A percentile compares a stretch with the other conserved stretches of the same genome.
phyloP scores from a whole-genome alignment of 2,113 vertebrate genomes.

The Sturnira hondurensis region DNA sequence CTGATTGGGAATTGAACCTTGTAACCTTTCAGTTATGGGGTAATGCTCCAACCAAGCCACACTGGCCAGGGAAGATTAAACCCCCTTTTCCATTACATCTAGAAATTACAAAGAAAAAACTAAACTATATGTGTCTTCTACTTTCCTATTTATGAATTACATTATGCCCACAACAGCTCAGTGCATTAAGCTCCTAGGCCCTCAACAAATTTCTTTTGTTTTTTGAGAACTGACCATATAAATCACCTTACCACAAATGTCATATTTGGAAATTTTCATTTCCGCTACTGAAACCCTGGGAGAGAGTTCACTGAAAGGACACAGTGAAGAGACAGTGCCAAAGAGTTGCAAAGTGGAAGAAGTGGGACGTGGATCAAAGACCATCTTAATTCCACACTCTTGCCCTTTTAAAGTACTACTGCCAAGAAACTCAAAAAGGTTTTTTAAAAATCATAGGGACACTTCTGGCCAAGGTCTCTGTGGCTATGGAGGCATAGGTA shows the following conservation, averaged over 20 bases:
- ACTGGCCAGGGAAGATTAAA: not conserved
- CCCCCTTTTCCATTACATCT: not conserved
- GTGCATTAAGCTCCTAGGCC: not conserved
- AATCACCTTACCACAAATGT: not conserved
- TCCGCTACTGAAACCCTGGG: not conserved
- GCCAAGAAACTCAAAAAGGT: not conserved
- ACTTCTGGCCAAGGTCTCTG: too few species aligned
- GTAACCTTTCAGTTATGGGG: too few species aligned
- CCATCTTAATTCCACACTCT: not conserved
- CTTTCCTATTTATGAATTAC: not conserved
- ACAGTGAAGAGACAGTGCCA: not conserved
- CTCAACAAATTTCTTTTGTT: not conserved
- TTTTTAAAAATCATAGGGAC: not conserved
- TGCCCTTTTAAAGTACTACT: not conserved
- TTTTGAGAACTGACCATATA: not conserved
- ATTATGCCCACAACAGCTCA: not conserved
- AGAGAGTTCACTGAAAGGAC: not conserved
- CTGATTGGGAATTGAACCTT: too few species aligned
- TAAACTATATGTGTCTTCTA: not conserved
- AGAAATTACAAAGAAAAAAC: constrained; percentile 10
- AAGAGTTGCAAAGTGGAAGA: not conserved
- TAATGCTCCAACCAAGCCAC: too few species aligned
- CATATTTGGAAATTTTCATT: not conserved
- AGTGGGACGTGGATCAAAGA: not conserved
- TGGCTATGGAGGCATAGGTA: too few species aligned